phyloP scores from a whole-genome alignment of 30 jellyfish, hydroid and myxozoan genomes.

The Pseudorhiza aurosa region DNA sequence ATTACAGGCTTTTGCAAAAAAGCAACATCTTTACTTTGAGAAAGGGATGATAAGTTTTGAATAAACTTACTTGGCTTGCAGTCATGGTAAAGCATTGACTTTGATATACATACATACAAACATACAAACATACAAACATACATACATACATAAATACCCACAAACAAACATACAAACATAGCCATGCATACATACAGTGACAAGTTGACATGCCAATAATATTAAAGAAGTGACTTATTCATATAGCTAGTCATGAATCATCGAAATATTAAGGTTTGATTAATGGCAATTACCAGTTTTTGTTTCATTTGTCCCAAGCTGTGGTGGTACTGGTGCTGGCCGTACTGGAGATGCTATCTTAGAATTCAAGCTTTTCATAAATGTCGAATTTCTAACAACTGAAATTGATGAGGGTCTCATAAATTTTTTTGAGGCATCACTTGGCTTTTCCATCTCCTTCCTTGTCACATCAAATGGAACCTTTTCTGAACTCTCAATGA shows the following conservation, averaged over 20 bases:
- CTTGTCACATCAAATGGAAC: neutral
- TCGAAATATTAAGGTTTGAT: too few species aligned
- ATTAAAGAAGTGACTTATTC: neutral
- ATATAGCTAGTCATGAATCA: neutral
- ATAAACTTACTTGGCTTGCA: too few species aligned
- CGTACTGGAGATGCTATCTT: slow-evolving; percentile 17
- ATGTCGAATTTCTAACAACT: neutral
- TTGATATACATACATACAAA: too few species aligned
- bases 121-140: too few species aligned
- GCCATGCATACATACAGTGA: neutral
- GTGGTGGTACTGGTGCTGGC: slow-evolving; percentile 59
- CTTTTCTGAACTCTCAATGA: neutral
- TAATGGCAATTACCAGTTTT: neutral
- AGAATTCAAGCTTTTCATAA: neutral
- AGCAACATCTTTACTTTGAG: too few species aligned
- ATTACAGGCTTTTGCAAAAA: too few species aligned
- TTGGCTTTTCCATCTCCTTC: neutral
- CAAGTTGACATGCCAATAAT: neutral
- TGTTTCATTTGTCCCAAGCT: neutral
- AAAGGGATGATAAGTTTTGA: too few species aligned
- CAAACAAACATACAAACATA: neutral
- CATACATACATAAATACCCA: neutral
- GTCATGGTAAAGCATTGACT: too few species aligned
- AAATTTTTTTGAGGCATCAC: neutral
- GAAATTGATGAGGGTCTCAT: slow-evolving; percentile 38